Evolutionary conservation across 2,797 vertebrate species (phyloP).

Genomic region (Champsocephalus gunnari): DNA sequence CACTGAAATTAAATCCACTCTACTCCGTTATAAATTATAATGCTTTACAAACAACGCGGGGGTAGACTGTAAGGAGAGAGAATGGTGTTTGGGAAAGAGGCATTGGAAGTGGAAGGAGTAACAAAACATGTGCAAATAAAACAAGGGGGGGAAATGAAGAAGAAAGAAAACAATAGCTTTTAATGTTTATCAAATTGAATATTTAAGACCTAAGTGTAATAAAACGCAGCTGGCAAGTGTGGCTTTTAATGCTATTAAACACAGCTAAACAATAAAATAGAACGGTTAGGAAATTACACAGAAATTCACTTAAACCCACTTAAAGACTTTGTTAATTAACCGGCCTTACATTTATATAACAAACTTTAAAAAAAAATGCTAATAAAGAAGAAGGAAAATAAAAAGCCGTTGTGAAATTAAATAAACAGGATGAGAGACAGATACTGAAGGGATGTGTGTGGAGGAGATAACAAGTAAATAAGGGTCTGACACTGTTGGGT

Average conservation of each 20-base stretch:
- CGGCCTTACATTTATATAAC: slow-evolving; percentile 5
- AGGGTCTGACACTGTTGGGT: not conserved
- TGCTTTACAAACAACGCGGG: slow-evolving; percentile 99
- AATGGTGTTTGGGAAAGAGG: slow-evolving; percentile 21
- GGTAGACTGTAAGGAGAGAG: slow-evolving; percentile 63
- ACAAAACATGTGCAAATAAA: slow-evolving; percentile 3
- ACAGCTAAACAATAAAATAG: slow-evolving; percentile 25
- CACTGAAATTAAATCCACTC: slow-evolving; percentile 99
- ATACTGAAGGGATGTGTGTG: slow-evolving; percentile 74
- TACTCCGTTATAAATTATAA: slow-evolving; percentile 99
- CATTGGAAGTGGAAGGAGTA: slow-evolving; percentile 18
- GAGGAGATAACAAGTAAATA: slow-evolving; percentile 22
- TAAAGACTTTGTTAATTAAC: not conserved
- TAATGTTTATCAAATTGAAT: slow-evolving; percentile 17
- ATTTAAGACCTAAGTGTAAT: slow-evolving; percentile 24
- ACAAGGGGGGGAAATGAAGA: not conserved
- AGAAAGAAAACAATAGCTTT: not conserved
- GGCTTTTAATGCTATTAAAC: slow-evolving; percentile 20
- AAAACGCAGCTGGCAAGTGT: slow-evolving; percentile 33
- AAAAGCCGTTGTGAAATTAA: not conserved
- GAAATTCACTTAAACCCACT: slow-evolving; percentile 18
- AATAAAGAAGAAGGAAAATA: not conserved
- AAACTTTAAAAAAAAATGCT: not conserved
- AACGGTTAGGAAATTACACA: slow-evolving; percentile 28
- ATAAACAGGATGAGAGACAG: slow-evolving; percentile 15